A percentile compares a stretch with the other conserved stretches of the same genome.
Evolutionary conservation across 2,888 invertebrate genomes (phyloP).

Genomic region (Noctua fimbriata): DNA sequence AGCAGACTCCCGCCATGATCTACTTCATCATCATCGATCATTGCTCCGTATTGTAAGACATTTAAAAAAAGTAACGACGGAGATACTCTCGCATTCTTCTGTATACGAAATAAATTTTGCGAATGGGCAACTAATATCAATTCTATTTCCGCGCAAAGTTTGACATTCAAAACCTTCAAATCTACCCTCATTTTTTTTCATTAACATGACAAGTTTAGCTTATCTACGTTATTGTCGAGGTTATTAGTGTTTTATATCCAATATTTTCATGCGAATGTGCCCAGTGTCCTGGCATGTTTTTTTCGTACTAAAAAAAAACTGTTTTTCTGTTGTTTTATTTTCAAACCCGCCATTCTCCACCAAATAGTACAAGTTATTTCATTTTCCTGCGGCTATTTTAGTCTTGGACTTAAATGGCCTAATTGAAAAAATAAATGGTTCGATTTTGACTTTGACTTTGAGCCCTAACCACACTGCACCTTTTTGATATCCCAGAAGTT

Average conservation of each 20-base stretch:
- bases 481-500: neutral
- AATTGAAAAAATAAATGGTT: neutral
- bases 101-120: neutral
- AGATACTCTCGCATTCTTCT: neutral
- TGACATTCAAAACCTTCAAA: neutral
- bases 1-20: neutral
- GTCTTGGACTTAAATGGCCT: neutral
- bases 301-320: no score
- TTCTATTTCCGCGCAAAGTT: neutral
- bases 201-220: no score
- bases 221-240: no score
- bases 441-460: neutral
- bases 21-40: neutral
- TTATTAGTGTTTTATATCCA: no score
- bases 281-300: no score
- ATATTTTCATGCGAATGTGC: no score
- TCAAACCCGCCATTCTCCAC: no score
- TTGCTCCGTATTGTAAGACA: neutral
- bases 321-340: no score
- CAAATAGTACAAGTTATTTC: no score
- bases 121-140: neutral
- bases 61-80: neutral
- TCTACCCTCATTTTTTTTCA: no score
- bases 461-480: neutral
- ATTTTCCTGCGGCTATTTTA: no score